Conservation (phyloP, 2,113 vertebrate genomes). For the Nycticorax nycticorax region DNA sequence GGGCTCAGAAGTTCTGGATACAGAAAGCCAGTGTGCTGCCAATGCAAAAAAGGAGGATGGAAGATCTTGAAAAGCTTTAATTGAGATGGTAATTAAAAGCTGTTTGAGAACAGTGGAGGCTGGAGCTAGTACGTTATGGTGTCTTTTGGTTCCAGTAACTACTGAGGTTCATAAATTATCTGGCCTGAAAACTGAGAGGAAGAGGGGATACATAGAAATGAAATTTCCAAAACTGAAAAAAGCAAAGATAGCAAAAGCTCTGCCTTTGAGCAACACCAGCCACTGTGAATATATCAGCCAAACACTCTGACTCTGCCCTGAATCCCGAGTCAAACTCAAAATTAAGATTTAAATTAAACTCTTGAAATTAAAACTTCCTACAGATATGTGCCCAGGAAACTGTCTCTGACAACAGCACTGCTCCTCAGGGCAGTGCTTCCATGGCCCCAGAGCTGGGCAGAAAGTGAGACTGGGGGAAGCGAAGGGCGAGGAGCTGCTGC, state of each 20-base stretch:
- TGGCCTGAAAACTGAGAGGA: background rate
- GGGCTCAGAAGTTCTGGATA: background rate
- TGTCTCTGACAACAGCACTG: background rate
- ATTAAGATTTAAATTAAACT: background rate
- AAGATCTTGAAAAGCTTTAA: constrained; percentile 16
- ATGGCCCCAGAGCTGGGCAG: background rate
- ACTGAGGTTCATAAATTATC: background rate
- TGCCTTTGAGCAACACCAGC: background rate
- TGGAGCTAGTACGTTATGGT: background rate
- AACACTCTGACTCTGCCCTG: background rate
- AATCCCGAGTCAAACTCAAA: background rate
- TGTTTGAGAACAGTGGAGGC: background rate
- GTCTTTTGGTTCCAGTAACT: background rate
- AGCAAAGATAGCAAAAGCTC: background rate
- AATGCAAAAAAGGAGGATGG: background rate
- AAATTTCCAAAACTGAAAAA: background rate
- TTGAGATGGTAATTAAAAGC: constrained; percentile 19
- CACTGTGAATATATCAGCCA: background rate
- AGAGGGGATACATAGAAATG: background rate
- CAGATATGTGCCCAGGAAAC: background rate
- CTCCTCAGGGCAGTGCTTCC: background rate
- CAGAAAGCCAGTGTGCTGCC: background rate
- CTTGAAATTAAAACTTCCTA: background rate
- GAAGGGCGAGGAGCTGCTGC: background rate
- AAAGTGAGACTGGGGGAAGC: background rate